phyloP scores from a whole-genome alignment of 2,113 vertebrate genomes.

The Fukomys damarensis region DNA sequence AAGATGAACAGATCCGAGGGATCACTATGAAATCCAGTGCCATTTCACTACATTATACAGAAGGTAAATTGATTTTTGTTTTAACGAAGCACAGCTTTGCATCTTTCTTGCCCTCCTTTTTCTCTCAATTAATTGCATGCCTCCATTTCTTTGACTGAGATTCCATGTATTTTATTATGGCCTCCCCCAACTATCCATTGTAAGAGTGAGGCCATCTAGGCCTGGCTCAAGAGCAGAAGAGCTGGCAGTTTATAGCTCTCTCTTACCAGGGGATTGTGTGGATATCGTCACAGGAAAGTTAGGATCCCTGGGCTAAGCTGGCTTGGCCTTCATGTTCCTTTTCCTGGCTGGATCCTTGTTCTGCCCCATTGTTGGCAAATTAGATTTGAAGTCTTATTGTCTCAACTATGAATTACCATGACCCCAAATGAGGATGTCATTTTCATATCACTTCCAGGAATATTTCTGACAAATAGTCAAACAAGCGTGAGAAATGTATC shows the following conservation, averaged over 20 bases:
- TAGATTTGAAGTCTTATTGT: background rate
- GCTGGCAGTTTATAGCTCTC: background rate
- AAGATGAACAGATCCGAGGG: conserved; percentile 96
- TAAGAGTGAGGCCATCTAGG: background rate
- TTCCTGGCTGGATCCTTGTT: background rate
- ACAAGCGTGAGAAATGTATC: background rate
- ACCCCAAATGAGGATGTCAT: background rate
- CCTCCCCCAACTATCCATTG: background rate
- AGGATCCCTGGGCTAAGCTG: background rate
- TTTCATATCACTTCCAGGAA: background rate
- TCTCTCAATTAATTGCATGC: background rate
- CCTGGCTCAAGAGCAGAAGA: background rate
- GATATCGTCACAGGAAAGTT: background rate
- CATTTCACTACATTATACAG: conserved; percentile 92
- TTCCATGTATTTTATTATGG: background rate
- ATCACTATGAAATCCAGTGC: conserved; percentile 99
- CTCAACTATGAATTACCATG: background rate
- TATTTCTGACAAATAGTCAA: background rate
- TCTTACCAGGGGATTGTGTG: background rate
- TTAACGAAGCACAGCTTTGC: background rate
- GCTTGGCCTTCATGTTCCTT: background rate
- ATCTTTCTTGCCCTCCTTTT: background rate
- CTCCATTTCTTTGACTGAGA: background rate
- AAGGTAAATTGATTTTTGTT: conserved; percentile 81
- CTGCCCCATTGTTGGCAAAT: background rate